Percentiles rank a stretch among this genome's conserved stretches.
phyloP scores from a whole-genome alignment of 2,797 vertebrate species.

The Neosilurus mollespiculum region DNA sequence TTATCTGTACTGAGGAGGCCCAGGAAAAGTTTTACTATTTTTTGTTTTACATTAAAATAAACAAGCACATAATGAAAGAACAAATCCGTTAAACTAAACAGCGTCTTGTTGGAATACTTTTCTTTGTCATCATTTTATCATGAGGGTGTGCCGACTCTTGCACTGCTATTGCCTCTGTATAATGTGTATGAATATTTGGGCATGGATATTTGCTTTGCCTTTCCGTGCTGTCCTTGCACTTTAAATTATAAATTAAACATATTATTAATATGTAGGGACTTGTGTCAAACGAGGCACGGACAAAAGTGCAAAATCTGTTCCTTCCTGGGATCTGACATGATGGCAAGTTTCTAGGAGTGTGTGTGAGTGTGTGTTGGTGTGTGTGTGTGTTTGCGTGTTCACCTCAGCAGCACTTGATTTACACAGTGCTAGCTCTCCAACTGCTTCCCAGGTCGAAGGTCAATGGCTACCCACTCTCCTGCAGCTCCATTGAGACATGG shows the following conservation, averaged over 20 bases:
- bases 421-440: slow-evolving; percentile 62
- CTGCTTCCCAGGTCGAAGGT: slow-evolving; percentile 71
- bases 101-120: not conserved
- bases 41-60: not conserved
- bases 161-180: not conserved
- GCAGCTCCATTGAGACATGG: slow-evolving; percentile 50
- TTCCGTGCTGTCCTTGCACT: not conserved
- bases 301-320: slow-evolving; percentile 17
- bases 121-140: not conserved
- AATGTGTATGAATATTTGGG: not conserved
- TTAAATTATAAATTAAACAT: slow-evolving; percentile 17
- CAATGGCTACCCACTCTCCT: slow-evolving; percentile 66
- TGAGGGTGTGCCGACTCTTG: not conserved
- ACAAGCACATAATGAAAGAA: not conserved
- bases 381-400: slow-evolving; percentile 36
- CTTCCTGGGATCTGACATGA: slow-evolving; percentile 8
- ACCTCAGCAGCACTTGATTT: slow-evolving; percentile 57
- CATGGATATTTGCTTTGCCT: not conserved
- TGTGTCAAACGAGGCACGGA: not conserved
- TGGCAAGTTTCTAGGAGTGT: not conserved
- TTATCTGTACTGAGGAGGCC: not conserved
- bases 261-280: slow-evolving; percentile 19
- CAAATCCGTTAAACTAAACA: not conserved
- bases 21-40: not conserved
- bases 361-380: slow-evolving; percentile 11